Percentiles rank a stretch among this genome's conserved stretches.
These are phyloP conservation scores for Parnassius orleans DNA, from an alignment of 2,888 invertebrate species.

Conservation along the genomic window DNA sequence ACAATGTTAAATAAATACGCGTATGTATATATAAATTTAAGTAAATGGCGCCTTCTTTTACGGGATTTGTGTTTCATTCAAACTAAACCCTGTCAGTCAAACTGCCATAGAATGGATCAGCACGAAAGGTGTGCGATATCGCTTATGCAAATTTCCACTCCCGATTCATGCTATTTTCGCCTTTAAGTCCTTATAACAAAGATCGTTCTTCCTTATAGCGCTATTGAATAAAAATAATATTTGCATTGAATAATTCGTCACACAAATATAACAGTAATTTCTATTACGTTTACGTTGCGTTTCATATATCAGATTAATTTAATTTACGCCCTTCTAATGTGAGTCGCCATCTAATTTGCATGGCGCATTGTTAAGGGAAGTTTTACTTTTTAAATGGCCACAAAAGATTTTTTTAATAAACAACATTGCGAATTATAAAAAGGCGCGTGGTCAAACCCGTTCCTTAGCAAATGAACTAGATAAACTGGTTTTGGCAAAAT, in stretches of 20 bases:
- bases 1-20: not conserved
- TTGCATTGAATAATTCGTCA: slow-evolving; percentile 42
- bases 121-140: slow-evolving; percentile 67
- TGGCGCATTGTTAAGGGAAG: slow-evolving; percentile 73
- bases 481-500: slow-evolving; percentile 56
- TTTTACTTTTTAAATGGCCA: slow-evolving; percentile 77
- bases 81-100: slow-evolving; percentile 67
- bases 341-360: slow-evolving; percentile 70
- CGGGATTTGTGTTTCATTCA: slow-evolving; percentile 46
- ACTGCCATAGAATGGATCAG: slow-evolving; percentile 71
- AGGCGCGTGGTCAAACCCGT: slow-evolving; percentile 72
- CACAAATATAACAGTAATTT: slow-evolving; percentile 42
- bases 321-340: slow-evolving; percentile 40
- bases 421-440: slow-evolving; percentile 67
- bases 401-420: slow-evolving; percentile 78
- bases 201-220: slow-evolving; percentile 32
- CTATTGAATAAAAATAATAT: slow-evolving; percentile 50
- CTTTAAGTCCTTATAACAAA: slow-evolving; percentile 34
- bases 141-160: slow-evolving; percentile 71
- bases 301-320: slow-evolving; percentile 36
- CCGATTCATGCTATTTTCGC: slow-evolving; percentile 39
- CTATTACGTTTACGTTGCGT: slow-evolving; percentile 44
- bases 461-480: slow-evolving; percentile 55
- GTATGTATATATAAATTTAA: slow-evolving; percentile 35
- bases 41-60: slow-evolving; percentile 39